phyloP scores from a whole-genome alignment of 1,140 invertebrate genomes.

The Drosophila baimaii region DNA sequence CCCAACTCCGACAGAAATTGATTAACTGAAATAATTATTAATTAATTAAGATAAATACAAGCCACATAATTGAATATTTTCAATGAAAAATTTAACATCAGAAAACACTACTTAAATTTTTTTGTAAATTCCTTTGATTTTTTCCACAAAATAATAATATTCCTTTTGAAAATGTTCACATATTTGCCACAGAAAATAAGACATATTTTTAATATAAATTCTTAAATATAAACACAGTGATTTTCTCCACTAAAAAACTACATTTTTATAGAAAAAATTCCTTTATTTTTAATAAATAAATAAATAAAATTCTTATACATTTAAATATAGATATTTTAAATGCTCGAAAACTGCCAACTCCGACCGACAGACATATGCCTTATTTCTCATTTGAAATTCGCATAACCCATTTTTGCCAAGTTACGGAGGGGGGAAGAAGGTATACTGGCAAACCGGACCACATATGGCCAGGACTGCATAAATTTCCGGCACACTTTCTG shows the following conservation, averaged over 20 bases:
- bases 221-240: not conserved
- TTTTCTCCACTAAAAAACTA: not conserved
- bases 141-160: no score
- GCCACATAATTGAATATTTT: no score
- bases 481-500: conserved; percentile 64
- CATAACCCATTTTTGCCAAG: not conserved
- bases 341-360: not conserved
- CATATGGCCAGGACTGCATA: conserved; percentile 60
- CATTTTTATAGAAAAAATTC: not conserved
- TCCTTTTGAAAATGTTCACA: no score
- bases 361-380: not conserved
- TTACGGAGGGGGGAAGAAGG: not conserved
- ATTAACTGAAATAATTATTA: no score
- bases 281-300: not conserved
- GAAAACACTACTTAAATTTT: no score
- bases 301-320: not conserved
- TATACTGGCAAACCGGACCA: conserved; percentile 8
- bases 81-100: no score
- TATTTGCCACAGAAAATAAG: no score
- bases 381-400: conserved; percentile 36
- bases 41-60: no score
- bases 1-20: not conserved
- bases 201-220: no score
- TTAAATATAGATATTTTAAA: not conserved
- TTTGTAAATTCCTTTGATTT: no score